phyloP scores from a whole-genome alignment of 2,888 invertebrate species.

The Seira musarum region DNA sequence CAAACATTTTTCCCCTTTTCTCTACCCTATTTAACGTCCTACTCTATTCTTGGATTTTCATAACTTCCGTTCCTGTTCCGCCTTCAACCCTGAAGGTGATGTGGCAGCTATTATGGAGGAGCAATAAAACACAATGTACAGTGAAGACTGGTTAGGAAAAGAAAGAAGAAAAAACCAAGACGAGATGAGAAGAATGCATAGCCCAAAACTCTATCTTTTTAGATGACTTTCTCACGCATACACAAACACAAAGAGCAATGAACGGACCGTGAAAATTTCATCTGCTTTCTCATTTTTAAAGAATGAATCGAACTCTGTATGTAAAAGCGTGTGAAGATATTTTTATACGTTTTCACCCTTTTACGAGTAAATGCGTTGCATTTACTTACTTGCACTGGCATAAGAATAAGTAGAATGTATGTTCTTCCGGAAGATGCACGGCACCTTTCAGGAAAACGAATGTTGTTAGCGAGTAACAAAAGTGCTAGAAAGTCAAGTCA shows the following conservation, averaged over 20 bases:
- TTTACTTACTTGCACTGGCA: no score
- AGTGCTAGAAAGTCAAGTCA: not conserved
- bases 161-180: constrained; percentile 20
- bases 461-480: no score
- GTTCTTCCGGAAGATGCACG: no score
- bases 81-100: constrained; percentile 31
- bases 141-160: no score
- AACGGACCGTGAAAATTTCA: no score
- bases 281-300: no score
- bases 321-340: no score
- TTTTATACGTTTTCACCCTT: no score
- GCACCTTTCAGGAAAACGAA: no score
- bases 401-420: no score
- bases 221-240: not conserved
- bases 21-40: not conserved
- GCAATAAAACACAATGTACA: constrained; percentile 22
- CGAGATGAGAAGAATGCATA: constrained; percentile 22
- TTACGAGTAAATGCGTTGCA: no score
- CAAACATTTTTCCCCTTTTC: constrained; percentile 29
- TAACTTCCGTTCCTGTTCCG: constrained; percentile 42
- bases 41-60: constrained; percentile 26
- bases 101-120: not conserved
- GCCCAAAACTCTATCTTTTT: not conserved
- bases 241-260: not conserved
- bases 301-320: not conserved